Evolutionary conservation across 2,888 invertebrate genomes (phyloP).

Genomic region (Salticus scenicus): DNA sequence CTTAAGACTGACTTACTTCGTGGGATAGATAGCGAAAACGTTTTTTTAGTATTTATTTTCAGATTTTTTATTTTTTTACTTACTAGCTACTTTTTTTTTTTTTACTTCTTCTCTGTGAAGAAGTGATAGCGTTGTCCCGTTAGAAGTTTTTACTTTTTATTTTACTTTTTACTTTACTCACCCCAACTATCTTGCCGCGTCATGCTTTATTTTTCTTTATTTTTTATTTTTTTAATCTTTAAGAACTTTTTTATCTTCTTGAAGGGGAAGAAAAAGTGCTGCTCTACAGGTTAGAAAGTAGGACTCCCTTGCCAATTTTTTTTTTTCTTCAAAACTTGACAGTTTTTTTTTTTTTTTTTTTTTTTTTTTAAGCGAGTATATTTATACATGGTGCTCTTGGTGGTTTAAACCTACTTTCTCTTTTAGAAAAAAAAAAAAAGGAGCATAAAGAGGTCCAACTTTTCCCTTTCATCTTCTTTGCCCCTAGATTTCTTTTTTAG

Average conservation of each 20-base stretch:
- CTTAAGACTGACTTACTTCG: slow-evolving; percentile 58
- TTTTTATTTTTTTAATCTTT: background rate
- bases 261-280: slow-evolving; percentile 22
- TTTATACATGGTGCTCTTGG: slow-evolving; percentile 59
- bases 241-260: background rate
- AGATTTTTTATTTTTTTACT: slow-evolving; percentile 27
- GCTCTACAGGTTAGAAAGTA: slow-evolving; percentile 66
- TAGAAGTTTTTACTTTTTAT: slow-evolving; percentile 11
- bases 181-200: slow-evolving; percentile 41
- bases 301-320: slow-evolving; percentile 30
- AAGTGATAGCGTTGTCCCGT: slow-evolving; percentile 26
- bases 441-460: slow-evolving; percentile 39
- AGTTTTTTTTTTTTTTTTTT: slow-evolving; percentile 5
- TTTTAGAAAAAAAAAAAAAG: slow-evolving; percentile 35
- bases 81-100: background rate
- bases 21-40: slow-evolving; percentile 50
- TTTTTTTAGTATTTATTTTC: slow-evolving; percentile 31
- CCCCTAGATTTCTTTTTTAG: slow-evolving; percentile 11
- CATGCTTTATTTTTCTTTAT: slow-evolving; percentile 26
- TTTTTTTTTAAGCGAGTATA: slow-evolving; percentile 54
- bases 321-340: slow-evolving; percentile 15
- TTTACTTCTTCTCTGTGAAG: background rate
- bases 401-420: slow-evolving; percentile 69
- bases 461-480: slow-evolving; percentile 48
- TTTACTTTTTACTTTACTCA: background rate